Evolutionary conservation across 1,140 invertebrate genomes (phyloP), one percentile per base, ranked within the genome.

Genomic region (Drosophila bocqueti): DNA sequence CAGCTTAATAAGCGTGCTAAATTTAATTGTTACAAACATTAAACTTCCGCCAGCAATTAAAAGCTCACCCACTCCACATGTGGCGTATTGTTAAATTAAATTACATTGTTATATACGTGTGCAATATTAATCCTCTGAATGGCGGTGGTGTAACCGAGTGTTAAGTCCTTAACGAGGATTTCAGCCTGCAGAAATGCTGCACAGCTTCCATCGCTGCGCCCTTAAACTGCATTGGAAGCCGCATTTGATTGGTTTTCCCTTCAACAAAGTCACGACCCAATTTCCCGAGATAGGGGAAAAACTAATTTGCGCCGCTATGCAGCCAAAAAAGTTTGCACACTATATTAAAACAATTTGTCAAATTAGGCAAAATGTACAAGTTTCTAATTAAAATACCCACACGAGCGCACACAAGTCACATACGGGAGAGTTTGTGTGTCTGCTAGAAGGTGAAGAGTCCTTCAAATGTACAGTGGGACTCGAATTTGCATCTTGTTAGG

Each of bases 301-400:
- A 87, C 83, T 87, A 87, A 87, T 87, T 87, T 87, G 76, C 79
- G 52, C 64, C 54, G 64, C 83, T 66, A 75, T 86, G 80, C 71
- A 60, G 63, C 57, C 57, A 57, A 71, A 89, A 55, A 87, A 81
- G 84, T 86, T 86, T 79, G 67, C 83, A 68, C 75, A 76, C 84
- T 58, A 67, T 79, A 76, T 82, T 86, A 81, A 87, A 87, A 89
- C 84, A 87, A 89, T 87, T 87, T 87, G 80, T 89, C 84, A 89
- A 87, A 87, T 87, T 89, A 87, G 76, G 84, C 84, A 81, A 89
- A 89, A 89, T 73, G 77, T 83, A 87, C 84, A 87, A 87, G 84
- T 87, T 89, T 87, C 80, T 89, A 89, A 87, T 89, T 89, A 89
- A 87, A 89, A 78, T 54, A 77, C 77, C 74, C 65, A 73, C 79